Percentiles rank a stretch among this genome's conserved stretches.
Conservation (phyloP, 2,888 invertebrate species). For the Cactoblastis cactorum region DNA sequence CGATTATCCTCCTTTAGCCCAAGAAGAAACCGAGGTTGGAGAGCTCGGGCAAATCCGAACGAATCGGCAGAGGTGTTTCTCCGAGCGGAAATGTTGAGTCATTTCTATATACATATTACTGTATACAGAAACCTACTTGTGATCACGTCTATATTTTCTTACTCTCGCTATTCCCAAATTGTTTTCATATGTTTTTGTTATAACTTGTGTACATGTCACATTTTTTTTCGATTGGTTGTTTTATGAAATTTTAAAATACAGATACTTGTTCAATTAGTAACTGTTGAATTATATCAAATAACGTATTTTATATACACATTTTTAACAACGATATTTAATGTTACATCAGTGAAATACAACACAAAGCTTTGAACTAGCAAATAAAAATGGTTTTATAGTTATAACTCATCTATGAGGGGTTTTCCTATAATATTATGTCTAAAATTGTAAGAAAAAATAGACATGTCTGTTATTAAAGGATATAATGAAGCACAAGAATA, state of each 20-base stretch:
- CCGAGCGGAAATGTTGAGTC: slow-evolving; percentile 70
- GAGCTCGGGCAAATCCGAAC: slow-evolving; percentile 38
- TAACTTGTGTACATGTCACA: too few relatives aligned
- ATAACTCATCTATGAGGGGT: too few relatives aligned
- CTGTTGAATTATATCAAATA: too few relatives aligned
- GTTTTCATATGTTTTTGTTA: too few relatives aligned
- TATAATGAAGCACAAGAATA: neutral
- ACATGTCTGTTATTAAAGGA: neutral
- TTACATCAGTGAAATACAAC: too few relatives aligned
- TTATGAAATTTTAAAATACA: too few relatives aligned
- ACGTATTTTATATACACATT: too few relatives aligned
- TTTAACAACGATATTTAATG: too few relatives aligned
- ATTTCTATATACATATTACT: slow-evolving; percentile 33
- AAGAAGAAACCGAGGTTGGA: slow-evolving; percentile 69
- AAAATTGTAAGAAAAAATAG: slow-evolving; percentile 19
- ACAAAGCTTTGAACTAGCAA: too few relatives aligned
- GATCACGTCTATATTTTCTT: slow-evolving; percentile 14
- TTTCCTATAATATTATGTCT: neutral
- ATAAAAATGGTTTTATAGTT: too few relatives aligned
- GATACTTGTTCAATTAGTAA: too few relatives aligned
- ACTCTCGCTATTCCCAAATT: slow-evolving; percentile 8
- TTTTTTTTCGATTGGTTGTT: too few relatives aligned
- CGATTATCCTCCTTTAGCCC: slow-evolving; percentile 54
- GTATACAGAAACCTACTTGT: neutral
- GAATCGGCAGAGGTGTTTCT: slow-evolving; percentile 45